A percentile compares a stretch with the other conserved stretches of the same genome.
These are phyloP conservation scores for Gymnopithys bicolor DNA, from an alignment of 2,797 vertebrate species.

Conservation along the genomic window DNA sequence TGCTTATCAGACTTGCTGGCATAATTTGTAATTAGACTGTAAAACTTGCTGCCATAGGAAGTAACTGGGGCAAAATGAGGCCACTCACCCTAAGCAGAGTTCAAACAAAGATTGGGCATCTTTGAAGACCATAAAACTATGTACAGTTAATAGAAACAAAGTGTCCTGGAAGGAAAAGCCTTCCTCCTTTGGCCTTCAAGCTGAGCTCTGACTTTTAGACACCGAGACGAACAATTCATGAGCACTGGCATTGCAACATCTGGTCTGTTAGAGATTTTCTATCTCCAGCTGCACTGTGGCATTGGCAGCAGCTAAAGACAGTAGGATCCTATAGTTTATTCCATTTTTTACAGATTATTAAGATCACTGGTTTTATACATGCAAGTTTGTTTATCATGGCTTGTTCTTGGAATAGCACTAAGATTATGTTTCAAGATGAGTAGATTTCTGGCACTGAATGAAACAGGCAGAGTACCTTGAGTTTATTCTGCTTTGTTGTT, in stretches of 20 bases:
- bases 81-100: not conserved
- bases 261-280: not conserved
- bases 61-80: not conserved
- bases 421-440: not conserved
- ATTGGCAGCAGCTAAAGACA: not conserved
- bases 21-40: not conserved
- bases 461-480: not conserved
- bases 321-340: not conserved
- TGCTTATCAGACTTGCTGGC: slow-evolving; percentile 3
- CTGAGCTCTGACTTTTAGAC: not conserved
- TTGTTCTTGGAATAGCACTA: not conserved
- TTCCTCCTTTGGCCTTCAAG: not conserved
- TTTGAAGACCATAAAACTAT: not conserved
- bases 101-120: not conserved
- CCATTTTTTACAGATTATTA: not conserved
- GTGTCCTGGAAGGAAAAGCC: not conserved
- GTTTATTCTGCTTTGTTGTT: not conserved
- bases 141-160: not conserved
- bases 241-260: not conserved
- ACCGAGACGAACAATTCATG: not conserved
- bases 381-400: not conserved
- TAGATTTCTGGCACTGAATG: not conserved
- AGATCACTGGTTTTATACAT: not conserved
- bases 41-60: not conserved
- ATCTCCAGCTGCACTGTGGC: not conserved